phyloP scores from a whole-genome alignment of 2,888 invertebrate genomes.

The Orthosia incerta region DNA sequence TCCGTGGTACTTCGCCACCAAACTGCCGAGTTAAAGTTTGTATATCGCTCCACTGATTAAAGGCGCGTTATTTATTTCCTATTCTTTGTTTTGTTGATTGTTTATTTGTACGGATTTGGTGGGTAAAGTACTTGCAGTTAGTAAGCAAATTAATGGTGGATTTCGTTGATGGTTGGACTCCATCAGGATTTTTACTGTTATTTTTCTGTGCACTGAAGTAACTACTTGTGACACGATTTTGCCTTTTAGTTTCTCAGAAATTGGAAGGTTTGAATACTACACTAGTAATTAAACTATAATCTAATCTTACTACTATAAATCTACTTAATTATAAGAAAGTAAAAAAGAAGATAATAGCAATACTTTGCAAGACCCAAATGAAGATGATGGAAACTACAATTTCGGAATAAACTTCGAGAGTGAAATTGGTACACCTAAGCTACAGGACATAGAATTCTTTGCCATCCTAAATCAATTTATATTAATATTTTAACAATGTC shows the following conservation, averaged over 20 bases:
- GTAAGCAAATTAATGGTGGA: slow-evolving; percentile 5
- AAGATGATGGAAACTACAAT: not conserved
- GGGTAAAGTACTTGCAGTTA: slow-evolving; percentile 21
- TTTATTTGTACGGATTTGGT: slow-evolving; percentile 9
- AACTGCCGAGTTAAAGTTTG: slow-evolving; percentile 57
- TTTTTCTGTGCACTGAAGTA: not conserved
- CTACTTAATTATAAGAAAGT: too few species aligned
- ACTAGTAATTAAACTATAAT: too few species aligned
- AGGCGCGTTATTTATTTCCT: slow-evolving; percentile 42
- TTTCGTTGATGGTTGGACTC: not conserved
- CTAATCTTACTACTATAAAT: too few species aligned
- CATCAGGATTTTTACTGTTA: too few species aligned
- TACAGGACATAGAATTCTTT: too few species aligned
- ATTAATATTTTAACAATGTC: too few species aligned
- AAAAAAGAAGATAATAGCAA: too few species aligned
- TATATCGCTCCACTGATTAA: slow-evolving; percentile 53
- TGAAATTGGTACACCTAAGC: not conserved
- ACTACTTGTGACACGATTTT: not conserved
- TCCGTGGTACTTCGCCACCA: slow-evolving; percentile 34
- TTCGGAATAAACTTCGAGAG: not conserved
- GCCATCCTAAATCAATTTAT: too few species aligned
- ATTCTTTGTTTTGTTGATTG: slow-evolving; percentile 46
- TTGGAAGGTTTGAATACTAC: not conserved
- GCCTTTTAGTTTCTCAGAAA: not conserved
- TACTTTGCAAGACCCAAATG: too few species aligned